These are phyloP conservation scores for Nothocercus julius DNA, from an alignment of 2,113 vertebrate genomes.

Conservation along the genomic window DNA sequence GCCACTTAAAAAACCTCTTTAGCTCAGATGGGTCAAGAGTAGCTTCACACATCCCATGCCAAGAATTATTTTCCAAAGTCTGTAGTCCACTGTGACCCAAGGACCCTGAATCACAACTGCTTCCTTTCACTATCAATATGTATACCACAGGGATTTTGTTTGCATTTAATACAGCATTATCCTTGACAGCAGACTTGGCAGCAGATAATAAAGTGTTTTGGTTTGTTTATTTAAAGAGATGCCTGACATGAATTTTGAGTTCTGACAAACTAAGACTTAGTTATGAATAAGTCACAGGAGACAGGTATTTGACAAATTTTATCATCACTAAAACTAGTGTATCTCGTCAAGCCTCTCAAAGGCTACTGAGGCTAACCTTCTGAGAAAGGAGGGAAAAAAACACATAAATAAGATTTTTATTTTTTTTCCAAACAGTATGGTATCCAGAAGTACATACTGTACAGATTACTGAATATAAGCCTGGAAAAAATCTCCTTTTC, in stretches of 20 bases:
- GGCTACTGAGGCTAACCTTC: background rate
- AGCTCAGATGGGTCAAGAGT: background rate
- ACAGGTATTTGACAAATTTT: background rate
- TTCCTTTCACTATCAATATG: background rate
- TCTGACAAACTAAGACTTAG: background rate
- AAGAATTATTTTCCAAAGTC: background rate
- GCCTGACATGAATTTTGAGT: background rate
- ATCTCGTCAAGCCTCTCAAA: background rate
- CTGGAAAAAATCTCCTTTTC: background rate
- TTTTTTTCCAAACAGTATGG: background rate
- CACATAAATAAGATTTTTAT: background rate
- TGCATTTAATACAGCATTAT: fast-evolving
- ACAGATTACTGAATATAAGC: background rate
- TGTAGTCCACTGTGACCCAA: background rate
- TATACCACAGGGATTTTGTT: background rate
- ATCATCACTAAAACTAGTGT: background rate
- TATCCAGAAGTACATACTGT: background rate
- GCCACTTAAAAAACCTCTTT: background rate
- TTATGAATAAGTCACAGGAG: background rate
- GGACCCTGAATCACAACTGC: background rate
- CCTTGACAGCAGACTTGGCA: background rate
- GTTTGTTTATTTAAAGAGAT: background rate
- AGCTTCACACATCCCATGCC: background rate
- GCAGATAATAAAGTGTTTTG: background rate
- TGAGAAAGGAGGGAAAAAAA: background rate